Conservation (phyloP, 2,888 invertebrate genomes). For the Drosophila lutescens region DNA sequence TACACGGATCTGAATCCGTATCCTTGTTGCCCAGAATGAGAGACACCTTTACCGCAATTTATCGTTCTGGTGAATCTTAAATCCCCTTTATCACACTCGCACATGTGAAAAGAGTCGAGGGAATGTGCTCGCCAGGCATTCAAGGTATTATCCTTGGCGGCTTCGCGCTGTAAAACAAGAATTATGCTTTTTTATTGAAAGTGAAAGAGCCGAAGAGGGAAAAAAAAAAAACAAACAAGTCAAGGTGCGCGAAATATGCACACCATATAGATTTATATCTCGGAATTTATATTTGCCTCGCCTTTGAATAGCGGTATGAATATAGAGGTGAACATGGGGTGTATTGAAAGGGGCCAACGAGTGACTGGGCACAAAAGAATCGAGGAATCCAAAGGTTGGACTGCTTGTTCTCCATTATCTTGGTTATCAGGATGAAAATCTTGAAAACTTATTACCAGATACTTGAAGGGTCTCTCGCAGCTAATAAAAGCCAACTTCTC, state of each 20-base stretch:
- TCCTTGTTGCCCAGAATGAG: conserved; percentile 42
- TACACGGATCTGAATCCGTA: conserved; percentile 3
- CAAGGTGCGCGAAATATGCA: conserved; percentile 42
- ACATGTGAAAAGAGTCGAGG: conserved; percentile 42
- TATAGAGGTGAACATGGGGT: conserved; percentile 7
- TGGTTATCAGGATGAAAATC: conserved; percentile 22
- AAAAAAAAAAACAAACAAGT: conserved; percentile 18
- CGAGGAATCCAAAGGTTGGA: not conserved
- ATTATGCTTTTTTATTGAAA: conserved; percentile 61
- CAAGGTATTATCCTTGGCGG: conserved; percentile 52
- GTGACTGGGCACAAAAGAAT: conserved; percentile 6
- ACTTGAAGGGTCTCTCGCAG: conserved; percentile 37
- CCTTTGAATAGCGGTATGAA: not conserved
- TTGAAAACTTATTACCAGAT: conserved; percentile 55
- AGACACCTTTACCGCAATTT: conserved; percentile 76
- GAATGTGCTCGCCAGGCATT: conserved; percentile 32
- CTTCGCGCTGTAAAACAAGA: conserved; percentile 48
- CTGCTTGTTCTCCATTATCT: conserved; percentile 20
- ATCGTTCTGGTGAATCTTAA: conserved; percentile 70
- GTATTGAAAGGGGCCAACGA: conserved; percentile 8
- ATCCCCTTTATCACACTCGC: conserved; percentile 59
- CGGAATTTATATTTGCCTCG: conserved; percentile 27
- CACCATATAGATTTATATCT: conserved; percentile 34
- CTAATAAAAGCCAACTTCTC: conserved; percentile 48
- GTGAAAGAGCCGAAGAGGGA: conserved; percentile 20